Percentiles rank a stretch among this genome's conserved stretches.
These are phyloP conservation scores for Rhagophthalmus giganteus DNA, from an alignment of 2,888 invertebrate species.

Conservation along the genomic window DNA sequence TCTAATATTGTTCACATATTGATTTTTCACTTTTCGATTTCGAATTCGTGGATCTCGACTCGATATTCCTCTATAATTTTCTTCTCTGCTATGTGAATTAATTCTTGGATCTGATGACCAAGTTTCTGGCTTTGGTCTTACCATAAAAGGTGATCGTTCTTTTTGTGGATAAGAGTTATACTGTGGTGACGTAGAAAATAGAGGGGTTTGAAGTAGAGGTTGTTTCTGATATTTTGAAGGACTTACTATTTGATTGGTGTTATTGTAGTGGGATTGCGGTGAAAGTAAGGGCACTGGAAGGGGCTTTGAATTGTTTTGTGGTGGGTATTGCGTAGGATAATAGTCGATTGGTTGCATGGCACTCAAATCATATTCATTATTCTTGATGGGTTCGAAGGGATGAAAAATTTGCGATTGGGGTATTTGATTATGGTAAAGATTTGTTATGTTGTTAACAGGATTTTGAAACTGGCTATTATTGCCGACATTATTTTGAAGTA, in stretches of 20 bases:
- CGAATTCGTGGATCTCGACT: slow-evolving; percentile 31
- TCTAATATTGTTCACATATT: background rate
- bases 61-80: slow-evolving; percentile 15
- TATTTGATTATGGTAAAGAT: slow-evolving; percentile 2
- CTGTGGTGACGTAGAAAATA: too few species aligned
- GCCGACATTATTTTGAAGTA: background rate
- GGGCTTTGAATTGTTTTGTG: too few species aligned
- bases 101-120: too few species aligned
- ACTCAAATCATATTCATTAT: slow-evolving; percentile 29
- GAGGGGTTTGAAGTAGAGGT: too few species aligned
- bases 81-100: too few species aligned
- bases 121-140: too few species aligned
- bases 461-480: slow-evolving; percentile 5
- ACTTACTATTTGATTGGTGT: too few species aligned
- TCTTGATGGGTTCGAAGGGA: slow-evolving; percentile 23
- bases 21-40: slow-evolving; percentile 10
- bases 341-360: slow-evolving; percentile 33
- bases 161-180: too few species aligned
- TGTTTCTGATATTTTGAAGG: slow-evolving; percentile 3
- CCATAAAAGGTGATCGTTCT: too few species aligned
- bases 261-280: too few species aligned
- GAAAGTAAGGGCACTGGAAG: slow-evolving; percentile 11
- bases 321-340: slow-evolving; percentile 17
- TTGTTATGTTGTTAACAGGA: background rate
- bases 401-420: slow-evolving; percentile 16